These are phyloP conservation scores for Crocidura indochinensis DNA, from an alignment of 2,797 vertebrate species.

Conservation along the genomic window DNA sequence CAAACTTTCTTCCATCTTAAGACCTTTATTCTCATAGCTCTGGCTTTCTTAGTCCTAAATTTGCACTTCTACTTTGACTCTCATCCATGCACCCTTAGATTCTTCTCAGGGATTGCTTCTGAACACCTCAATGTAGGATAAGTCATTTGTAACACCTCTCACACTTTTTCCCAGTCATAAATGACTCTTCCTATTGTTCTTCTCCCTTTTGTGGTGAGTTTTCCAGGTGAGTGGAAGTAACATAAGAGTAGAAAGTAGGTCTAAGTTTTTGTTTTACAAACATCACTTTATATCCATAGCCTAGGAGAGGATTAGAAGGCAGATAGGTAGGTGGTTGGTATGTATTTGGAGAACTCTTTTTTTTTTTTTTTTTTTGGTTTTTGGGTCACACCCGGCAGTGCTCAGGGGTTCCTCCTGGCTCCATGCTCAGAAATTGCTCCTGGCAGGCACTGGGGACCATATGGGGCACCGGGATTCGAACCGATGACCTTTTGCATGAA, in stretches of 20 bases:
- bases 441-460: no score
- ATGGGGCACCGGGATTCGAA: no score
- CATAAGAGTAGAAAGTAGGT: not conserved
- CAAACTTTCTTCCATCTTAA: not conserved
- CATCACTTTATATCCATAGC: not conserved
- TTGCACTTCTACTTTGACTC: not conserved
- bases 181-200: not conserved
- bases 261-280: not conserved
- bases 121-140: not conserved
- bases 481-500: no score
- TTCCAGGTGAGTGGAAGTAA: not conserved
- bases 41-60: not conserved
- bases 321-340: not conserved
- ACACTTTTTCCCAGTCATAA: not conserved
- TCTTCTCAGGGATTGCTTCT: not conserved
- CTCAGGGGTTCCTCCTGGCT: no score
- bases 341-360: constrained; percentile 28
- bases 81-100: not conserved
- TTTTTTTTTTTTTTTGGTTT: no score
- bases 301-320: not conserved
- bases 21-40: not conserved
- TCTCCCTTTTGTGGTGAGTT: not conserved
- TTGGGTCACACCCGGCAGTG: no score
- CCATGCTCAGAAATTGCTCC: no score
- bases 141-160: constrained; percentile 22